Conservation (phyloP, 2,113 vertebrate species). For the Poecile atricapillus region DNA sequence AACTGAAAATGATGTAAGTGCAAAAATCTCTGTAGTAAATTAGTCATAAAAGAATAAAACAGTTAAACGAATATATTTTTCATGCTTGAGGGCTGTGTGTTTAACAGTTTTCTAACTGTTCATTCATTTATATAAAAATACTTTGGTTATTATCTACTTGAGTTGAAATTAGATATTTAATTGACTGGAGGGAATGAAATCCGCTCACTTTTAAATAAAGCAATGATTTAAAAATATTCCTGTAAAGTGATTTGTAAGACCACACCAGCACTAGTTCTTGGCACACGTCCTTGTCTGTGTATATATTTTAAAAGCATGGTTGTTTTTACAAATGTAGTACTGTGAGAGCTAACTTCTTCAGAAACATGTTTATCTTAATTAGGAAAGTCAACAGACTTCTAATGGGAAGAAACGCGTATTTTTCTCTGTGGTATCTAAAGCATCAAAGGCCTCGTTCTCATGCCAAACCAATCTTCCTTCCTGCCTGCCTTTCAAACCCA, state of each 20-base stretch:
- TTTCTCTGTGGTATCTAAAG: conserved; percentile 75
- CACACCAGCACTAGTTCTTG: conserved; percentile 78
- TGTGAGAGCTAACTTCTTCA: conserved; percentile 78
- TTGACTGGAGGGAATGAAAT: conserved; percentile 76
- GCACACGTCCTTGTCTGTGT: conserved; percentile 68
- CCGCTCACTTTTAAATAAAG: conserved; percentile 69
- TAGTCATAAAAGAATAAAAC: conserved; percentile 71
- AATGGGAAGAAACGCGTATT: conserved; percentile 77
- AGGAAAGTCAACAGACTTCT: conserved; percentile 85
- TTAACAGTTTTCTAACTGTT: conserved; percentile 74
- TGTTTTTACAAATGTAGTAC: conserved; percentile 80
- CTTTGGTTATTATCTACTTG: conserved; percentile 72
- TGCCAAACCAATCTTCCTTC: conserved; percentile 85
- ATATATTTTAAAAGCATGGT: conserved; percentile 75
- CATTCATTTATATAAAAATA: conserved; percentile 72
- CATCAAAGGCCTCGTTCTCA: conserved; percentile 78
- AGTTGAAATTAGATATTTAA: conserved; percentile 78
- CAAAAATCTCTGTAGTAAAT: conserved; percentile 63
- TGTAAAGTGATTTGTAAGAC: conserved; percentile 77
- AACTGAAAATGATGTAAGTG: conserved; percentile 40
- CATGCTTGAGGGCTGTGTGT: conserved; percentile 64
- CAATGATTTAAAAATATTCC: conserved; percentile 75
- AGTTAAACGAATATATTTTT: conserved; percentile 66
- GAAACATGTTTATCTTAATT: conserved; percentile 88
- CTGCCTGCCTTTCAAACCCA: conserved; percentile 79